phyloP scores from a whole-genome alignment of 2,888 invertebrate genomes.

The Dynastes hyllus region DNA sequence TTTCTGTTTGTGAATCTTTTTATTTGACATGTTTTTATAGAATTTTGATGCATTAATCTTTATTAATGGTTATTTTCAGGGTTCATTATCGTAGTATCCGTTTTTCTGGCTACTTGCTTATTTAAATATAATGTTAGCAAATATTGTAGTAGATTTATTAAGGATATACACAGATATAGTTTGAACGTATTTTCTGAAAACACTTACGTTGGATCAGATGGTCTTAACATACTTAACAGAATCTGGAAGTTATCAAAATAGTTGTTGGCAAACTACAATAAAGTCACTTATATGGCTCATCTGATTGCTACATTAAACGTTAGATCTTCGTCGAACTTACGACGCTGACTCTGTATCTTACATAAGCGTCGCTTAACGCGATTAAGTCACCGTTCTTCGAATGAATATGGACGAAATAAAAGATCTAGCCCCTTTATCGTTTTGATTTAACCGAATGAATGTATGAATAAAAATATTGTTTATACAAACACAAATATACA shows the following conservation, averaged over 20 bases:
- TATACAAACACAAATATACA: too few species aligned
- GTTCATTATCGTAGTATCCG: too few species aligned
- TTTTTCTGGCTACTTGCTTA: too few species aligned
- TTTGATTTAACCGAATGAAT: too few species aligned
- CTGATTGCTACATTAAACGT: constrained; percentile 25
- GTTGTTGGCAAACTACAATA: constrained; percentile 43
- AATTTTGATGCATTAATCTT: neutral
- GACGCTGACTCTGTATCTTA: constrained; percentile 32
- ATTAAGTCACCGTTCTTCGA: constrained; percentile 7
- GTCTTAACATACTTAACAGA: too few species aligned
- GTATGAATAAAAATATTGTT: too few species aligned
- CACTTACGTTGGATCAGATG: too few species aligned
- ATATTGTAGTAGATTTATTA: too few species aligned
- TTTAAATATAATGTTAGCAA: too few species aligned
- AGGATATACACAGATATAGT: too few species aligned
- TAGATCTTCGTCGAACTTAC: constrained; percentile 30
- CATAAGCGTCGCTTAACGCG: constrained; percentile 10
- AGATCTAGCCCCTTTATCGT: neutral
- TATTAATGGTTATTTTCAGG: neutral
- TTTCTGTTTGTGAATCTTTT: neutral
- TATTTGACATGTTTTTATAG: neutral
- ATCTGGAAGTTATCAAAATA: constrained; percentile 27
- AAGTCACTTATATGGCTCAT: constrained; percentile 41
- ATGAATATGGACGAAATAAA: constrained; percentile 23
- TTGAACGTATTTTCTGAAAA: too few species aligned